Percentiles rank a stretch among this genome's conserved stretches.
Conservation (phyloP, 2,797 vertebrate species). For the Labeo calbasu region DNA sequence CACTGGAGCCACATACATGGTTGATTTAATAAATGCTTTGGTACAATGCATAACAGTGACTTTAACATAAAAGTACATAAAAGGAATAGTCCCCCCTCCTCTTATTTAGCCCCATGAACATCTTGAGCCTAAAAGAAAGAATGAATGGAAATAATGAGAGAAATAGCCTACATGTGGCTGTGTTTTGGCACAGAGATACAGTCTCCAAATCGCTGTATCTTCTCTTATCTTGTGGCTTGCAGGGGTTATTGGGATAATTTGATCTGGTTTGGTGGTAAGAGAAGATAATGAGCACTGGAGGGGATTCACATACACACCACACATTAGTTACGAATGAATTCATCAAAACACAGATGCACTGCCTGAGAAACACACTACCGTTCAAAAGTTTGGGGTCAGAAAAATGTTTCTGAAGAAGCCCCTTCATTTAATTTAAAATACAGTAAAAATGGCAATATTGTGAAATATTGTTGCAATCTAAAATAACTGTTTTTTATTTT, state of each 20-base stretch:
- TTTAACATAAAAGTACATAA: neutral
- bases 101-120: neutral
- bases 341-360: neutral
- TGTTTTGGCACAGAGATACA: neutral
- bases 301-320: slow-evolving; percentile 3
- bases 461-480: neutral
- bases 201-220: neutral
- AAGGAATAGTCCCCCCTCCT: neutral
- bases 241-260: slow-evolving; percentile 41
- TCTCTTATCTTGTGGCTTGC: slow-evolving; percentile 22
- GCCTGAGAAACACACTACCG: neutral
- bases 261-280: slow-evolving; percentile 28
- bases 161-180: slow-evolving; percentile 3
- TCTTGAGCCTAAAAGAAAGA: neutral
- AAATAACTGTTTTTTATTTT: neutral
- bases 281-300: slow-evolving; percentile 4
- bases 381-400: neutral
- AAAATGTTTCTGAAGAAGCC: neutral
- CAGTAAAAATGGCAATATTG: neutral
- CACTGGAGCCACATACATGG: too few species aligned
- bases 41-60: neutral
- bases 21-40: slow-evolving; percentile 13
- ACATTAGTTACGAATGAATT: neutral
- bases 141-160: neutral
- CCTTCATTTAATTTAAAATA: neutral